Evolutionary conservation across 1,140 invertebrate species (phyloP).

Genomic region (Diachasmimorpha longicaudata): DNA sequence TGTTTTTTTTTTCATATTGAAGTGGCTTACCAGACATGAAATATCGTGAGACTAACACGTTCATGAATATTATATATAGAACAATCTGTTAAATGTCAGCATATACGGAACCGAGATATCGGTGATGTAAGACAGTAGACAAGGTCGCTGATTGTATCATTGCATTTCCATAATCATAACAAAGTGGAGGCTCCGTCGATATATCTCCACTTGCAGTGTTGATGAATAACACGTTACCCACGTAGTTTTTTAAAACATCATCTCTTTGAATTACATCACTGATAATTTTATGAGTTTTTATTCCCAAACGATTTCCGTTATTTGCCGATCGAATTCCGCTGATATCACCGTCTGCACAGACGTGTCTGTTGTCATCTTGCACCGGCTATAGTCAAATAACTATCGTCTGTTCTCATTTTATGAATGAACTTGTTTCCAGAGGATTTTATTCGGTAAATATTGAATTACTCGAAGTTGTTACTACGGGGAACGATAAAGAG

Average conservation of each 20-base stretch:
- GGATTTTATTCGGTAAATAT: not conserved
- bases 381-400: too few relatives aligned
- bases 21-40: not conserved
- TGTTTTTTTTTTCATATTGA: not conserved
- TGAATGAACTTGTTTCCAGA: not conserved
- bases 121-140: not conserved
- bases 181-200: not conserved
- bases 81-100: not conserved
- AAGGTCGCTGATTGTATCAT: not conserved
- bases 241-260: not conserved
- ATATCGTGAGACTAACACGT: not conserved
- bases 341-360: too few relatives aligned
- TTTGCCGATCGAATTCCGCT: too few relatives aligned
- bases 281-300: not conserved
- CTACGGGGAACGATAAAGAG: too few relatives aligned
- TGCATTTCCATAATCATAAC: not conserved
- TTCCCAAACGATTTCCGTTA: not conserved
- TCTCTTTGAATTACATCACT: not conserved
- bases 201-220: not conserved
- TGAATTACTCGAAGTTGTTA: not conserved
- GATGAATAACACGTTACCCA: not conserved
- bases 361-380: too few relatives aligned
- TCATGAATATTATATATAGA: not conserved
- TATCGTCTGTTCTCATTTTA: not conserved
- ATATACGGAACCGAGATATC: not conserved